Evolutionary conservation across 2,888 invertebrate species (phyloP).

Genomic region (Macrophya alboannulata): DNA sequence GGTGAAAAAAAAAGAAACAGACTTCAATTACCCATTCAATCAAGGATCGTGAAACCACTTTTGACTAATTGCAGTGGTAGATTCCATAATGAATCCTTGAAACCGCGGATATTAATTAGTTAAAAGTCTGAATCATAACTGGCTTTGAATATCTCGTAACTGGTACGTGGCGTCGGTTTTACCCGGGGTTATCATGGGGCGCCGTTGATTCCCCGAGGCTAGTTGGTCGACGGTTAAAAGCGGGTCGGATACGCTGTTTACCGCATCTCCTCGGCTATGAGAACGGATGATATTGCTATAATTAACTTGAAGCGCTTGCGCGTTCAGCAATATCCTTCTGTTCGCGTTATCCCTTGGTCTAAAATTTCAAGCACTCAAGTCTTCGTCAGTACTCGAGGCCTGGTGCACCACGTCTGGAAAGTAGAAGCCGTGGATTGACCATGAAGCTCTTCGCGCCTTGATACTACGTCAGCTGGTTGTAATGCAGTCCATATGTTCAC

Average conservation of each 20-base stretch:
- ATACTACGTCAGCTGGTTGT: neutral
- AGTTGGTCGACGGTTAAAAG: conserved; percentile 13
- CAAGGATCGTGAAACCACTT: neutral
- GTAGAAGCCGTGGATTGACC: neutral
- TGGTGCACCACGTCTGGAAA: neutral
- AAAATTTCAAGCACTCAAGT: conserved; percentile 23
- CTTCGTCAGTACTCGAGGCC: neutral
- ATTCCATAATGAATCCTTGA: neutral
- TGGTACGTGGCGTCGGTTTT: neutral
- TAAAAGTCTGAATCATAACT: neutral
- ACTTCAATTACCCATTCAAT: neutral
- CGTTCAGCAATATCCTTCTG: conserved; percentile 16
- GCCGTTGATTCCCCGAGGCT: conserved; percentile 8
- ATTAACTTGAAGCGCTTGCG: conserved; percentile 34
- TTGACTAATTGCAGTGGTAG: too few relatives aligned
- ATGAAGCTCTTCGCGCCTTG: neutral
- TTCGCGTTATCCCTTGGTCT: conserved; percentile 29
- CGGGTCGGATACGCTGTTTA: neutral
- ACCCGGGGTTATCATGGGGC: conserved; percentile 1
- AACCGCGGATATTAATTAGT: neutral
- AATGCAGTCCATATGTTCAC: conserved; percentile 21
- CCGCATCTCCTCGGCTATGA: conserved; percentile 23
- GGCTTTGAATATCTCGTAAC: conserved; percentile 29
- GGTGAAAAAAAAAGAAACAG: neutral
- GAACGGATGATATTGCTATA: conserved; percentile 41